Evolutionary conservation across 1,140 invertebrate genomes (phyloP).

Genomic region (Pteromalus puparum): DNA sequence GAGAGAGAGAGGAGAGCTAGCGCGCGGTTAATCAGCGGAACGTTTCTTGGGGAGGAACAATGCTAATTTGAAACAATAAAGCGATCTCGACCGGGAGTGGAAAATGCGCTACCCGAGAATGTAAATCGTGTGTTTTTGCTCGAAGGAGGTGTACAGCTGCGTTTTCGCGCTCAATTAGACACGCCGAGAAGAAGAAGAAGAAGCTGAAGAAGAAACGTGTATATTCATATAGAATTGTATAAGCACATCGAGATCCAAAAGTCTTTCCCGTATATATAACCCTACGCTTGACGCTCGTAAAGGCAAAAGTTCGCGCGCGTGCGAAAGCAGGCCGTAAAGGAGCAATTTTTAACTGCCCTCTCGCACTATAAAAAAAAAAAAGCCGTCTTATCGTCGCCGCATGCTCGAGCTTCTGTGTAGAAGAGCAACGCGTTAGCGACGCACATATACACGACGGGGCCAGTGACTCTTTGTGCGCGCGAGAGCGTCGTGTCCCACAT

Average conservation of each 20-base stretch:
- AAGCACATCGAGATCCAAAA: not conserved
- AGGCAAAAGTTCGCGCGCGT: constrained; percentile 8
- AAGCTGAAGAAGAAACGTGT: not conserved
- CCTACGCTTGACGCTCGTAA: not conserved
- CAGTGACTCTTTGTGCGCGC: not conserved
- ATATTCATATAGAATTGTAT: too few relatives aligned
- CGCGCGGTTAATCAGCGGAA: constrained; percentile 46
- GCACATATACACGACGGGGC: not conserved
- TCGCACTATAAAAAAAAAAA: not conserved
- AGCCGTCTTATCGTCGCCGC: constrained; percentile 14
- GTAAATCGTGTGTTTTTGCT: constrained; percentile 43
- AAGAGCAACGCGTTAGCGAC: not conserved
- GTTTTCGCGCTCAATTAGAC: constrained; percentile 42
- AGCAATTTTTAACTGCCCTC: constrained; percentile 11
- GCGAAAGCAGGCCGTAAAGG: not conserved
- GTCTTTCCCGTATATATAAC: not conserved
- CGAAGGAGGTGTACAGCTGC: not conserved
- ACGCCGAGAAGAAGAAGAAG: too few relatives aligned
- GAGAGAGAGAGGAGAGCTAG: constrained; percentile 5
- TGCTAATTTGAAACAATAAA: constrained; percentile 54
- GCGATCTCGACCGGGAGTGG: not conserved
- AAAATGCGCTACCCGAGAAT: constrained; percentile 21
- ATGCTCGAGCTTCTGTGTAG: not conserved
- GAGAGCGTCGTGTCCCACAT: constrained; percentile 39
- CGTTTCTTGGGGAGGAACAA: constrained; percentile 38